Evolutionary conservation across 2,888 invertebrate species (phyloP), one percentile per base, ranked within the genome.

Genomic region (Xestia c-nigrum): DNA sequence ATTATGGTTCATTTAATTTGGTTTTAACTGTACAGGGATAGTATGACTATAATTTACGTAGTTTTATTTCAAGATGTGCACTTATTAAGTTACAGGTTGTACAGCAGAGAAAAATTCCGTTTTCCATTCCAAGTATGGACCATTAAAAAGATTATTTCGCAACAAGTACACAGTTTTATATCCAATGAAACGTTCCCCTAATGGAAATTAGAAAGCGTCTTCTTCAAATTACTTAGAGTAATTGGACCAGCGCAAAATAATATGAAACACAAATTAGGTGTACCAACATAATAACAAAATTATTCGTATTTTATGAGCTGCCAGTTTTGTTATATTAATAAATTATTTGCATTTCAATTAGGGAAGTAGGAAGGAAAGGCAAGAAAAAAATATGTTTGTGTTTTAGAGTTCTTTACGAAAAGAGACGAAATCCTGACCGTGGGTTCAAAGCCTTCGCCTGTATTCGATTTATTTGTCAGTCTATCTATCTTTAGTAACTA

Each of bases 171-270:
- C 73, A 76, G 66, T 81, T 78, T 85, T 75, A 78, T 81, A 38
- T 76, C 57, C 72, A 87, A 80, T 86, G 80, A 83, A 85, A 87
- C 66, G 72, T 46, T 72, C 55, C 65, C 55, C 63, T 85, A 85
- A 86, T 80, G 86, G 80, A 85, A 86, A 83, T 85, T 85, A 85
- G 83, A 86, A 87, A 87, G 75, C 78, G 61, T 73, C 83, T 78
- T 83, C 86, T 83, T 78, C 57, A 78, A 85, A 85, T 87, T 87
- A 85, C 78, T 76, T 63, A 50, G 31, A 80, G 75, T 86, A 86
- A 87, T 86, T 83, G 86, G 78, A 78, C 59, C 72, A 74, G 71
- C 71, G 74, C 43, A 76, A 87, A 71, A 85, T 86, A 85, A 85
- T 81, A 78, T 72, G 74, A 85, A 76, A 76, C 76, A 74, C 81